Evolutionary conservation across 2,888 invertebrate species (phyloP).

Genomic region (Polydrusus tereticollis): DNA sequence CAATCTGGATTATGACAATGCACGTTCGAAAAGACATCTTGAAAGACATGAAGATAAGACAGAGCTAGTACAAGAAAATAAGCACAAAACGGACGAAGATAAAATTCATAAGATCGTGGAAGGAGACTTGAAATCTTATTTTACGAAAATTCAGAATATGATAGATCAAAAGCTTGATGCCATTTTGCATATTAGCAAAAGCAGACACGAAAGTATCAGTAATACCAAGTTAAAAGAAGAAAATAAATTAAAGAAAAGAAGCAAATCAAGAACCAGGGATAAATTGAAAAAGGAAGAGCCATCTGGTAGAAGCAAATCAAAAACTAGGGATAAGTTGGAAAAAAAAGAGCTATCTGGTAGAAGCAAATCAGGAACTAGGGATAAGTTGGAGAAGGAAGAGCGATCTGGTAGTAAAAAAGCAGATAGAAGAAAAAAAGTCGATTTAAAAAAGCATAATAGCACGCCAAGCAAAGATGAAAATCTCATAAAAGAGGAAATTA

Average conservation of each 20-base stretch:
- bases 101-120: slow-evolving; percentile 51
- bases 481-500: slow-evolving; percentile 22
- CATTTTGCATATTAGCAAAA: slow-evolving; percentile 42
- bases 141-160: slow-evolving; percentile 51
- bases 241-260: background rate
- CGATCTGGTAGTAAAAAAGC: background rate
- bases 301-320: background rate
- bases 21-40: slow-evolving; percentile 4
- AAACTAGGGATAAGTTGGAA: background rate
- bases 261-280: slow-evolving; percentile 13
- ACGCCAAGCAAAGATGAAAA: background rate
- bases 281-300: background rate
- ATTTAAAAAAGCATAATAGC: background rate
- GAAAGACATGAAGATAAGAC: slow-evolving; percentile 16
- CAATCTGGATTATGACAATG: slow-evolving; percentile 7
- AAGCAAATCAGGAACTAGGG: slow-evolving; percentile 12
- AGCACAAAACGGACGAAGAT: slow-evolving; percentile 20
- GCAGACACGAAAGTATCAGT: slow-evolving; percentile 10
- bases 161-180: slow-evolving; percentile 53
- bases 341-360: background rate
- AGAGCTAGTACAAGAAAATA: background rate
- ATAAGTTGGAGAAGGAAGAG: background rate
- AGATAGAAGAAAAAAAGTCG: background rate
- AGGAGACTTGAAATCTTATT: slow-evolving; percentile 52
- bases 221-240: background rate